Evolutionary conservation across 2,113 vertebrate genomes (phyloP).

Genomic region (Cebidichthys violaceus): DNA sequence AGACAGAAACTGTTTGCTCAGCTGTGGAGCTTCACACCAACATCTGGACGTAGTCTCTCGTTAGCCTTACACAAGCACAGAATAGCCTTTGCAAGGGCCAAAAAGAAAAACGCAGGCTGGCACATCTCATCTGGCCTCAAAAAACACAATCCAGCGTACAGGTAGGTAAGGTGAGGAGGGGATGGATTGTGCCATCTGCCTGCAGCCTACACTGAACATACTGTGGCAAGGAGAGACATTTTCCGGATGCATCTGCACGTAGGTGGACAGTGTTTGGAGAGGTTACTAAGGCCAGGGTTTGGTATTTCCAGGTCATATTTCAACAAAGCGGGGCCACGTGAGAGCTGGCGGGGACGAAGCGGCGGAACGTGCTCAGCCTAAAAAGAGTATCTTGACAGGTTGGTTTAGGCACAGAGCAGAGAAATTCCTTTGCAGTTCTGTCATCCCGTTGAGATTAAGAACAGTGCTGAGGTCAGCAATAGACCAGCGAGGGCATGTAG

Average conservation of each 20-base stretch:
- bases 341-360: constrained; percentile 35
- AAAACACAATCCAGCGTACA: constrained; percentile 32
- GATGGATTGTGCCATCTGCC: constrained; percentile 27
- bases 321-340: constrained; percentile 62
- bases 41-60: constrained; percentile 68
- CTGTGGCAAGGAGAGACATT: constrained; percentile 53
- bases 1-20: constrained; percentile 82
- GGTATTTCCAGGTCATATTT: constrained; percentile 73
- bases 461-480: constrained; percentile 61
- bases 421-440: constrained; percentile 82
- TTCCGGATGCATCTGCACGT: constrained; percentile 65
- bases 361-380: constrained; percentile 45
- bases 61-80: constrained; percentile 53
- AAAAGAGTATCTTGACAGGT: constrained; percentile 48
- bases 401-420: constrained; percentile 77
- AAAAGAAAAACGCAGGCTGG: neutral
- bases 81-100: neutral
- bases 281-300: constrained; percentile 55
- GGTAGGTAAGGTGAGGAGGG: constrained; percentile 50
- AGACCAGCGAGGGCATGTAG: constrained; percentile 25
- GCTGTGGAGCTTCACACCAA: constrained; percentile 73
- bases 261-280: constrained; percentile 57
- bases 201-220: constrained; percentile 31
- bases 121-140: constrained; percentile 35
- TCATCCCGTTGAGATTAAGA: constrained; percentile 69